Percentiles rank a stretch among this genome's conserved stretches.
Conservation (phyloP, 2,888 invertebrate species). For the Drosophila putrida region DNA sequence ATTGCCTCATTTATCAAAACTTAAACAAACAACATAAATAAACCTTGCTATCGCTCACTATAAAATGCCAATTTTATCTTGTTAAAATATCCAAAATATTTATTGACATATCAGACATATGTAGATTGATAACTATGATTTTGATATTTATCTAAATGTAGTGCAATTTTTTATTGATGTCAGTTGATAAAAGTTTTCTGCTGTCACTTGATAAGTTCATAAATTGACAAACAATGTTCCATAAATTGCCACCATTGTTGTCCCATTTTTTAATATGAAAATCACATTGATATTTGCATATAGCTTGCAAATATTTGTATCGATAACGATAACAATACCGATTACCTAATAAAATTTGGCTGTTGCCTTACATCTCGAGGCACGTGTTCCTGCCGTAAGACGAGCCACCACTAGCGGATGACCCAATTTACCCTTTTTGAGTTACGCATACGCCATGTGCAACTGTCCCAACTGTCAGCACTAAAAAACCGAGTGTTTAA, state of each 20-base stretch:
- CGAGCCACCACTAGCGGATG: slow-evolving; percentile 20
- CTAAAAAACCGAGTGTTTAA: slow-evolving; percentile 55
- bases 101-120: slow-evolving; percentile 1
- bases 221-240: slow-evolving; percentile 35
- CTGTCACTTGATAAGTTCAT: slow-evolving; percentile 9
- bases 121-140: slow-evolving; percentile 13
- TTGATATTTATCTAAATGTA: slow-evolving; percentile 5
- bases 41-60: background rate
- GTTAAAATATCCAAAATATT: background rate
- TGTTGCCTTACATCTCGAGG: slow-evolving; percentile 10
- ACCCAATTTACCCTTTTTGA: slow-evolving; percentile 43
- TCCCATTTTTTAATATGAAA: background rate
- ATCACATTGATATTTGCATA: slow-evolving; percentile 13
- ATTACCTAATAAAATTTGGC: slow-evolving; percentile 1
- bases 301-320: background rate
- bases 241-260: slow-evolving; percentile 19
- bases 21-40: background rate
- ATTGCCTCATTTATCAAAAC: background rate
- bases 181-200: slow-evolving; percentile 21
- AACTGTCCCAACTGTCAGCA: slow-evolving; percentile 55
- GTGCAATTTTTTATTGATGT: slow-evolving; percentile 17
- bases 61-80: background rate
- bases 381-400: background rate
- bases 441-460: slow-evolving; percentile 56
- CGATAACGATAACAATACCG: slow-evolving; percentile 12